Evolutionary conservation across 35 echinoderm and acorn worm species (phyloP), one percentile per base, ranked within the genome.

Genomic region (Ptychodera flava): DNA sequence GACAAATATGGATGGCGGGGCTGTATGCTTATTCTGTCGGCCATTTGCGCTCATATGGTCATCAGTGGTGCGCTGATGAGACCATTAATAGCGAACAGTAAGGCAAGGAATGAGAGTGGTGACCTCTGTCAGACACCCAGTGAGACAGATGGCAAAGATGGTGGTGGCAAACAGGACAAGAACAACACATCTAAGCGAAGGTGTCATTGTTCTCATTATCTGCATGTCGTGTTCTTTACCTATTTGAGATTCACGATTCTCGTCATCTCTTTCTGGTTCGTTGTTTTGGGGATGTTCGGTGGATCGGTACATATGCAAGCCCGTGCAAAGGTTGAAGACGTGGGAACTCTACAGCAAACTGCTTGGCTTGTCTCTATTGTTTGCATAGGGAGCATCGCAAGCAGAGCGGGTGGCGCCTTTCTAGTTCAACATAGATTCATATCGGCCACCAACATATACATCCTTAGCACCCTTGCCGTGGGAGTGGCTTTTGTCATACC

Each of bases 1-100:
- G 80, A 89, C 22, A 82, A 6, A 15, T 89, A 89, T 32, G 87
- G 87, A 0, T 89, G 87, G 87, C 30, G 87, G 29, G 87, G 87
- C 0, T 36, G 35, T 22, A 29, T 89, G 12, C 31, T 89, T 2
- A 82, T 89, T 31, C 78, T 82, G 30, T 79, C 79, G 16, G 80
- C 78, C 0, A 32, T 89, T 30, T 32, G 31, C 1, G 16, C 82
- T 35, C 78, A 89, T 33, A 82, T 81, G 0, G 2, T 89, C 12
- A 64, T 81, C 15, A 45, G 79, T 30, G 87, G 79, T 32, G 36
- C 80, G 1, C 78, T 89, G 16, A 82, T 89, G 16, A 38, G 80
- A 89, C 87, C 87, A 33, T 35, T 87, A 64, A 64, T 22, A 12
- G 45, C 6, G 6, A 64, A 64, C 22, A 64, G 45, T 22, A 64